Percentiles rank a stretch among this genome's conserved stretches.
Conservation (phyloP, 2,888 invertebrate species). For the Harpalus rubripes region DNA sequence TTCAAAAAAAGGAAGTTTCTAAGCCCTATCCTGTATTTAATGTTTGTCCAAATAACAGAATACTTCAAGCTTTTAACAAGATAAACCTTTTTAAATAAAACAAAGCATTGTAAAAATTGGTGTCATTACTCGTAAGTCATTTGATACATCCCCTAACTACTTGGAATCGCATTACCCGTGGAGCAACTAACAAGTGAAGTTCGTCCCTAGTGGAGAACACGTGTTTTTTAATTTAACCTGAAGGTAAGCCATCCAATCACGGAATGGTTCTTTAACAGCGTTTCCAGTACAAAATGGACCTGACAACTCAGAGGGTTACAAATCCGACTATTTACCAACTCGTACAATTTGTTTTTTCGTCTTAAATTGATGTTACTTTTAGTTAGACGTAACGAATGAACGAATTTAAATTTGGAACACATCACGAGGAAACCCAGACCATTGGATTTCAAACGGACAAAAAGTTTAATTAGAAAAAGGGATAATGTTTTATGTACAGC, state of each 20-base stretch:
- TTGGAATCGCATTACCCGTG: background rate
- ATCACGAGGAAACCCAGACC: too few species aligned
- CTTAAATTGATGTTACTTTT: background rate
- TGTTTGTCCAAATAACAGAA: too few species aligned
- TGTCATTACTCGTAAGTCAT: background rate
- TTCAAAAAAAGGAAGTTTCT: too few species aligned
- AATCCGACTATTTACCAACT: constrained; percentile 8
- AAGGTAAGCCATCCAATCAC: constrained; percentile 29
- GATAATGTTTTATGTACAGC: too few species aligned
- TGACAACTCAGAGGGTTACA: background rate
- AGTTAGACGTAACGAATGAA: background rate
- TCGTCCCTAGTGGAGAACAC: background rate
- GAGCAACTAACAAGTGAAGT: background rate
- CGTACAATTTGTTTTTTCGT: background rate
- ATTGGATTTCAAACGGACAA: too few species aligned
- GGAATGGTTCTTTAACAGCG: constrained; percentile 36
- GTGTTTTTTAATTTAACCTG: constrained; percentile 31
- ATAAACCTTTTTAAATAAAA: background rate
- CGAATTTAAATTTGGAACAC: background rate
- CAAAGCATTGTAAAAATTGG: background rate
- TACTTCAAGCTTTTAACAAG: too few species aligned
- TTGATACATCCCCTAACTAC: background rate
- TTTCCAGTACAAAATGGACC: constrained; percentile 26
- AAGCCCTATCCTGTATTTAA: too few species aligned
- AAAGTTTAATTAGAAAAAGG: too few species aligned